Percentiles rank a stretch among this genome's conserved stretches.
Conservation (phyloP, 1,140 invertebrate genomes). For the Bilobella aurantiaca region DNA sequence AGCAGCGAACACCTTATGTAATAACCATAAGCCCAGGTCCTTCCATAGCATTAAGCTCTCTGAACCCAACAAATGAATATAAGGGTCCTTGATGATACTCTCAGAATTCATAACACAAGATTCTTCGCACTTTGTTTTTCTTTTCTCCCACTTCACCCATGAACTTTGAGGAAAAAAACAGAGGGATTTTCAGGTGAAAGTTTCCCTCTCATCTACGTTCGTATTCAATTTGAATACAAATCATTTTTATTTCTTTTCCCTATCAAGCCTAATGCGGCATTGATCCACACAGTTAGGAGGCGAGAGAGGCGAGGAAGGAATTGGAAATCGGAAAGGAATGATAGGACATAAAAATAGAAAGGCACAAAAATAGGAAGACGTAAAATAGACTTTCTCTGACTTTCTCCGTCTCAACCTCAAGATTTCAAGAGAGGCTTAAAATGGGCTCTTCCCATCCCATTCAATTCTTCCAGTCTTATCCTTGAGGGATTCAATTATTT, state of each 20-base stretch:
- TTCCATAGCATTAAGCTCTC: no score
- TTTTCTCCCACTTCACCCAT: not conserved
- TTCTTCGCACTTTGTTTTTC: not conserved
- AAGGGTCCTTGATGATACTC: not conserved
- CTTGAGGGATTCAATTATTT: no score
- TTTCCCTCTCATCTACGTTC: not conserved
- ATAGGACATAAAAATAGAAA: not conserved
- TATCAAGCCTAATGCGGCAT: not conserved
- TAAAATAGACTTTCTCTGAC: not conserved
- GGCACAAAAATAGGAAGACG: not conserved
- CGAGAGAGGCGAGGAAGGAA: not conserved
- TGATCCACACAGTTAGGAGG: not conserved
- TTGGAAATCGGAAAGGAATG: not conserved
- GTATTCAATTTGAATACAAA: not conserved
- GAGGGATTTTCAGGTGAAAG: not conserved
- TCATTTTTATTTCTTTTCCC: not conserved
- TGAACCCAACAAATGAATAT: no score
- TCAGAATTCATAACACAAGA: no score
- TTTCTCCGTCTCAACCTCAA: no score
- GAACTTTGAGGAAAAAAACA: not conserved
- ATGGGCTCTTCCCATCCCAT: no score
- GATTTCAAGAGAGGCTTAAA: no score
- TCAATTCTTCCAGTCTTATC: no score
- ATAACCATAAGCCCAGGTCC: no score
- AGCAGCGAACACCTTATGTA: no score